These are phyloP conservation scores for Epinephelus fuscoguttatus DNA, from an alignment of 2,113 vertebrate genomes.

Conservation along the genomic window DNA sequence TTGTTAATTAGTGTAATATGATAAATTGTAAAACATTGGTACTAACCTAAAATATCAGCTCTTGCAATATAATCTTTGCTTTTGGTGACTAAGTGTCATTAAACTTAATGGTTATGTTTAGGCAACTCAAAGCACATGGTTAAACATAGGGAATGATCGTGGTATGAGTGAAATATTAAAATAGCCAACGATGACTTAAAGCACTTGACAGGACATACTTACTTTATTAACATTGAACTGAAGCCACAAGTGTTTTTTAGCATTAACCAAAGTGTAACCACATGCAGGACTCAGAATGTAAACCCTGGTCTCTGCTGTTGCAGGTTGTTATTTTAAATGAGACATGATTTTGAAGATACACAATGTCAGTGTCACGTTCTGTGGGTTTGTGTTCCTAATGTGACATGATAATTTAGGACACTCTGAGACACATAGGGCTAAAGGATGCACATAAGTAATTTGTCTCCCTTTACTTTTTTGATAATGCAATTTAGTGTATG, in stretches of 20 bases:
- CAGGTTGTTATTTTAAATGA: background rate
- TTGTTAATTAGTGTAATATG: background rate
- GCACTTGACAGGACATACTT: background rate
- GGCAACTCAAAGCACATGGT: background rate
- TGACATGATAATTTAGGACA: background rate
- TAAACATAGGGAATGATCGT: background rate
- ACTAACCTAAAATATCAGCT: background rate
- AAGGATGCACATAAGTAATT: background rate
- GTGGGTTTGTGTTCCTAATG: background rate
- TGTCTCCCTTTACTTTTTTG: background rate
- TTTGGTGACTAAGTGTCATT: background rate
- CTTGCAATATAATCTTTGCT: background rate
- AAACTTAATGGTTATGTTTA: background rate
- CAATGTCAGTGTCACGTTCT: background rate
- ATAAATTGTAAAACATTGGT: background rate
- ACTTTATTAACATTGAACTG: constrained; percentile 4
- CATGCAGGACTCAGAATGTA: background rate
- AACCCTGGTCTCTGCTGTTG: background rate
- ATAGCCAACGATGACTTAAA: background rate
- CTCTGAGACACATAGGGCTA: background rate
- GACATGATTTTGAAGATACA: background rate
- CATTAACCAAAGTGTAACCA: constrained; percentile 6
- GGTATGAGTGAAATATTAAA: constrained; percentile 13
- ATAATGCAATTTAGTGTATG: background rate
- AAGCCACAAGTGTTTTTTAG: constrained; percentile 6